phyloP scores from a whole-genome alignment of 2,888 invertebrate species.

The Schrankia costaestrigalis region DNA sequence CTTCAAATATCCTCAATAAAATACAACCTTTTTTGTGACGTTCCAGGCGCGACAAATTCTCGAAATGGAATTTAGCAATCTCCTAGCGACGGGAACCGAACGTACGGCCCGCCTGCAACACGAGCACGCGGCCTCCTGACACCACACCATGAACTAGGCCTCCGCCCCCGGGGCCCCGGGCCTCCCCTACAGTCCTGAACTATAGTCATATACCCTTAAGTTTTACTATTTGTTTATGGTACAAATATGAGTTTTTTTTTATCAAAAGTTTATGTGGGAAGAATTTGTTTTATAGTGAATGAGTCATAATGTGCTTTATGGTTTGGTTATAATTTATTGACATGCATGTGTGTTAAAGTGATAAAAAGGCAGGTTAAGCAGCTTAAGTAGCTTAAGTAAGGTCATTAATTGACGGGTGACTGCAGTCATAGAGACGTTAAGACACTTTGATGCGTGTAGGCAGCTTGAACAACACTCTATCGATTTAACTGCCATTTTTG shows the following conservation, averaged over 20 bases:
- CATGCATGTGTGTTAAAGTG: too few species aligned
- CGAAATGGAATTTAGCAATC: conserved; percentile 94
- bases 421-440: conserved; percentile 25
- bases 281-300: conserved; percentile 7
- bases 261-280: neutral
- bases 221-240: conserved; percentile 24
- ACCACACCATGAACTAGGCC: conserved; percentile 46
- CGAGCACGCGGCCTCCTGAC: conserved; percentile 71
- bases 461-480: neutral
- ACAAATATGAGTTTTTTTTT: conserved; percentile 24
- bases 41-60: conserved; percentile 92
- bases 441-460: neutral
- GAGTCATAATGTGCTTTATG: too few species aligned
- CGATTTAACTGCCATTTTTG: too few species aligned
- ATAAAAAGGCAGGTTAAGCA: too few species aligned
- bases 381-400: too few species aligned
- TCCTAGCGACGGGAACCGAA: conserved; percentile 92
- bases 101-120: conserved; percentile 80
- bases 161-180: conserved; percentile 3
- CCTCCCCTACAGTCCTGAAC: conserved; percentile 8
- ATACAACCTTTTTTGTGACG: too few species aligned
- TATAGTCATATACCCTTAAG: conserved; percentile 23
- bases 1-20: too few species aligned
- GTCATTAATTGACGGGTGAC: too few species aligned
- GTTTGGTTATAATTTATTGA: too few species aligned